Conservation (phyloP, 2,888 invertebrate species). For the Conus canariensis region DNA sequence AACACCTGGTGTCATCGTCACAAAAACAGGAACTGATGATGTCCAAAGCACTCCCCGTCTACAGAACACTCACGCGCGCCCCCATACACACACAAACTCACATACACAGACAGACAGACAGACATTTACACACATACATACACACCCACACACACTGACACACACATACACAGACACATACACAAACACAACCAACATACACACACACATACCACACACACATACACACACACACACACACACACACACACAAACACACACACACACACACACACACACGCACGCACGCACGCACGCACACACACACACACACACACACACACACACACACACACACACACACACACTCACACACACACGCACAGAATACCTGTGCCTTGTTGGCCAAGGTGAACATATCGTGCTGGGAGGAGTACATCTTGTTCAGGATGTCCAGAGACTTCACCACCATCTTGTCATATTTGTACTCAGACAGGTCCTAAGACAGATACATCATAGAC, state of each 20-base stretch:
- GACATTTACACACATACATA: too few relatives aligned
- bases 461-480: constrained; percentile 77
- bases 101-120: too few relatives aligned
- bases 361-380: constrained; percentile 70
- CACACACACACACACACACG: not conserved
- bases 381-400: constrained; percentile 75
- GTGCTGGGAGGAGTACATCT: constrained; percentile 76
- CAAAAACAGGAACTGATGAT: not conserved
- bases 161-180: too few relatives aligned
- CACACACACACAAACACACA: not conserved
- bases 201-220: too few relatives aligned
- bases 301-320: not conserved
- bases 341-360: too few relatives aligned
- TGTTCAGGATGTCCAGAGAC: constrained; percentile 76
- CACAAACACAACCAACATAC: too few relatives aligned
- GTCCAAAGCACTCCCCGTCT: too few relatives aligned
- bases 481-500: constrained; percentile 54
- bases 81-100: too few relatives aligned
- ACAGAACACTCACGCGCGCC: too few relatives aligned
- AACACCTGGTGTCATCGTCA: constrained; percentile 66
- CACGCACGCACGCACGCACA: not conserved
- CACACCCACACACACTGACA: too few relatives aligned
- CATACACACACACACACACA: too few relatives aligned
- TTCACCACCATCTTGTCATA: constrained; percentile 77
- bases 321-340: not conserved